Evolutionary conservation across 2,797 vertebrate genomes (phyloP).

Genomic region (Antennarius maculatus): DNA sequence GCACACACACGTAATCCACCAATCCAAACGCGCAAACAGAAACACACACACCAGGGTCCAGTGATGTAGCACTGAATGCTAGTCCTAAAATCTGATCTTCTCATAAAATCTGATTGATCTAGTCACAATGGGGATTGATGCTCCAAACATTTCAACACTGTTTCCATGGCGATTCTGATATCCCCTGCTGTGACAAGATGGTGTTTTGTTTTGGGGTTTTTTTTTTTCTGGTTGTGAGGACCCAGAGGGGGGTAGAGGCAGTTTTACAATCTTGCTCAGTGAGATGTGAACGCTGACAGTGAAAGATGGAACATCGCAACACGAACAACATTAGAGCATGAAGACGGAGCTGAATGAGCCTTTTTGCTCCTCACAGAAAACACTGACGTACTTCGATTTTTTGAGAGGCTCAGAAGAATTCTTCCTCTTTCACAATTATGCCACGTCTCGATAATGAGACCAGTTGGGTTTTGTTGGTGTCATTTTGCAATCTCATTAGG

Average conservation of each 20-base stretch:
- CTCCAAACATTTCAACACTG: constrained; percentile 77
- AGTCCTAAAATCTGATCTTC: constrained; percentile 32
- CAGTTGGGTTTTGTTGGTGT: constrained; percentile 16
- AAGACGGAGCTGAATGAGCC: constrained; percentile 21
- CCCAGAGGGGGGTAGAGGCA: background rate
- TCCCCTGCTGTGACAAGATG: constrained; percentile 66
- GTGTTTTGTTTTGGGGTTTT: constrained; percentile 44
- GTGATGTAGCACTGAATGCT: constrained; percentile 52
- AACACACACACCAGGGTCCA: constrained; percentile 40
- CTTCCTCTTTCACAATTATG: constrained; percentile 54
- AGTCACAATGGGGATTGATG: constrained; percentile 69
- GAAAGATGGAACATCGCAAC: constrained; percentile 17
- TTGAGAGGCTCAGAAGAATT: too few relatives aligned
- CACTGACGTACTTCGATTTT: constrained; percentile 46
- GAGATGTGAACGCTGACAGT: constrained; percentile 35
- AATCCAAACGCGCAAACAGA: constrained; percentile 7
- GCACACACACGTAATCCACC: constrained; percentile 1
- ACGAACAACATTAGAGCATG: constrained; percentile 10
- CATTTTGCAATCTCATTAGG: constrained; percentile 53
- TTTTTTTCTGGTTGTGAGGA: constrained; percentile 46
- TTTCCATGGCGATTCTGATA: constrained; percentile 83
- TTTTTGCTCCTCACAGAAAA: constrained; percentile 47
- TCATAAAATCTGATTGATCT: constrained; percentile 72
- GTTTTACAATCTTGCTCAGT: constrained; percentile 8
- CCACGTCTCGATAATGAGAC: constrained; percentile 50